These are phyloP conservation scores for Elaeidobius kamerunicus DNA, from an alignment of 2,888 invertebrate species.

Conservation along the genomic window DNA sequence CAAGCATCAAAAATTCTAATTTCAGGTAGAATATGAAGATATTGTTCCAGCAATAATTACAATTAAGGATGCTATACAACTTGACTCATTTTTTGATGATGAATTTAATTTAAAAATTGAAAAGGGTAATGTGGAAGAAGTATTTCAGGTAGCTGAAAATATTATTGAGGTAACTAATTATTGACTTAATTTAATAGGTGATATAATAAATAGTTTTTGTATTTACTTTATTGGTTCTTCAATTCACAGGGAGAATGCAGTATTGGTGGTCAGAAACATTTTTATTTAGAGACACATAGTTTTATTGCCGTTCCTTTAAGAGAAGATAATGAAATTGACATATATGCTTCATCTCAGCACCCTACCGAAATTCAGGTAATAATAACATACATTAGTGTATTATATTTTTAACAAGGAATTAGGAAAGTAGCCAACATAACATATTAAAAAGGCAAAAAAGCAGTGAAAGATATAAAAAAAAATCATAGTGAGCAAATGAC, in stretches of 20 bases:
- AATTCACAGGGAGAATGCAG: conserved; percentile 75
- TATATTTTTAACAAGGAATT: too few species aligned
- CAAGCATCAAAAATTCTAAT: background rate
- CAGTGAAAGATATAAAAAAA: too few species aligned
- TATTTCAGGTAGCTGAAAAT: conserved; percentile 8
- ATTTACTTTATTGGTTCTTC: too few species aligned
- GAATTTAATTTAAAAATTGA: conserved; percentile 13
- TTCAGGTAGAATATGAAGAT: conserved; percentile 66
- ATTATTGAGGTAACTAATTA: conserved; percentile 10
- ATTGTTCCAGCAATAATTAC: conserved; percentile 75
- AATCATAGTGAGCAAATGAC: too few species aligned
- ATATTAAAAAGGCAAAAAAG: too few species aligned
- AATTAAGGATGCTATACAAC: conserved; percentile 83
- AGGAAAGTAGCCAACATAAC: too few species aligned
- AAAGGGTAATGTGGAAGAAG: conserved; percentile 11
- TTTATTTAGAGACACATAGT: conserved; percentile 88
- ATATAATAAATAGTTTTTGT: too few species aligned
- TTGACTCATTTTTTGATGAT: conserved; percentile 60
- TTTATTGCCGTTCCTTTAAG: conserved; percentile 68
- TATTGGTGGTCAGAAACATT: conserved; percentile 93
- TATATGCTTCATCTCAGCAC: conserved; percentile 82
- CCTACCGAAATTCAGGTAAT: conserved; percentile 69
- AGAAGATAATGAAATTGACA: conserved; percentile 81
- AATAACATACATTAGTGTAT: too few species aligned
- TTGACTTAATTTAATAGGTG: background rate